Percentiles rank a stretch among this genome's conserved stretches.
These are phyloP conservation scores for Boulengeromyrus knoepffleri DNA, from an alignment of 2,113 vertebrate species.

Conservation along the genomic window DNA sequence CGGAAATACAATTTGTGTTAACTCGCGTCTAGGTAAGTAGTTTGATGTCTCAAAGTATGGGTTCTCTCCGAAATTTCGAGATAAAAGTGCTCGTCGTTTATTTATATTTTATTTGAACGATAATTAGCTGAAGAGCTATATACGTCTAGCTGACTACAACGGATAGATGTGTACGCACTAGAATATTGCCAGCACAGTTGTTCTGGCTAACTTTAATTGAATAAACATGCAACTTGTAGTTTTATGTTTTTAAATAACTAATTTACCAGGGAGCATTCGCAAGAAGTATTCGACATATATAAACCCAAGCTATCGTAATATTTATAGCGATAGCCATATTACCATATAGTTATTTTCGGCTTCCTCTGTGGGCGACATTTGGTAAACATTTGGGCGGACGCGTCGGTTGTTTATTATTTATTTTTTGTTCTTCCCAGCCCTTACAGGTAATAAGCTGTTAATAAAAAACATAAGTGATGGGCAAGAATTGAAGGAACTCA, in stretches of 20 bases:
- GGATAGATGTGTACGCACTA: not conserved
- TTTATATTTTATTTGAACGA: not conserved
- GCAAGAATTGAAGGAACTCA: rapidly evolving
- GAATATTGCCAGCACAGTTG: not conserved
- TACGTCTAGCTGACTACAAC: not conserved
- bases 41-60: not conserved
- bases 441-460: slow-evolving; percentile 34
- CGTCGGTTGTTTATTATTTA: not conserved
- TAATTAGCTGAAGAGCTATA: not conserved
- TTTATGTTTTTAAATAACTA: not conserved
- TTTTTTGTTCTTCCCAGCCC: not conserved
- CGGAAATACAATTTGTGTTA: not conserved
- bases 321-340: not conserved
- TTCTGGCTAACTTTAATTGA: not conserved
- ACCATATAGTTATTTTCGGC: not conserved
- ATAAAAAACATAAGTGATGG: slow-evolving; percentile 61
- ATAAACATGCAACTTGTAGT: not conserved
- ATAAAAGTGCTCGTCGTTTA: not conserved
- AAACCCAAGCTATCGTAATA: not conserved
- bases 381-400: not conserved
- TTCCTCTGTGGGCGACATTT: not conserved
- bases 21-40: not conserved
- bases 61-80: not conserved
- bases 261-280: not conserved
- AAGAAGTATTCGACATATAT: not conserved